phyloP scores from a whole-genome alignment of 1,140 invertebrate species.

The Brachionus sp. region DNA sequence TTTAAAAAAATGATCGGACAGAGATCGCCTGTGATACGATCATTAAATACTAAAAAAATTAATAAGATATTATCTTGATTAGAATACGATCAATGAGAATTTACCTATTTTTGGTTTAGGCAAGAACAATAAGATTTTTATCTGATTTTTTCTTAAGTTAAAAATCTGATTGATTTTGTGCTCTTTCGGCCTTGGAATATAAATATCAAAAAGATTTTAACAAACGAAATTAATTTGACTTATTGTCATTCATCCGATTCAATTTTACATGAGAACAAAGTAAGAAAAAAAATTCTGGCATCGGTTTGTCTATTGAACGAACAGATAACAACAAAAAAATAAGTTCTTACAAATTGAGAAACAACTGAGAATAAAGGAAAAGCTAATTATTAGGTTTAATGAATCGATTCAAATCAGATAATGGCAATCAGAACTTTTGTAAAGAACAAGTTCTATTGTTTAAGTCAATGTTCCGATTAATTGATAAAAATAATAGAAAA shows the following conservation, averaged over 20 bases:
- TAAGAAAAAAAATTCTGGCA: background rate
- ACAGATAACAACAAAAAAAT: background rate
- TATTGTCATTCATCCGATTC: constrained; percentile 37
- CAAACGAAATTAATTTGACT: background rate
- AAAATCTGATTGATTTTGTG: constrained; percentile 19
- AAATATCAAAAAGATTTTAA: constrained; percentile 18
- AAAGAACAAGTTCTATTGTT: constrained; percentile 28
- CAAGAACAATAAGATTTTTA: constrained; percentile 11
- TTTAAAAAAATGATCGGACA: background rate
- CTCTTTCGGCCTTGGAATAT: background rate
- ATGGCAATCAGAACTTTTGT: background rate
- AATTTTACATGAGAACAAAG: constrained; percentile 1
- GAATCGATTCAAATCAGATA: constrained; percentile 25
- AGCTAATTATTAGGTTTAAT: constrained; percentile 29
- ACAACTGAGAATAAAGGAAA: constrained; percentile 12
- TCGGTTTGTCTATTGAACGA: background rate
- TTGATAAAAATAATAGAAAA: background rate
- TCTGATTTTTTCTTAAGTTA: background rate
- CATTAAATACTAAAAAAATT: background rate
- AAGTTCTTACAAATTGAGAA: background rate
- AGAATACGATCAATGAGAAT: background rate
- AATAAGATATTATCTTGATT: constrained; percentile 7
- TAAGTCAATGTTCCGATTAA: constrained; percentile 11
- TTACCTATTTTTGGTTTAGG: background rate
- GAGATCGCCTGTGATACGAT: constrained; percentile 6